phyloP scores from a whole-genome alignment of 2,113 vertebrate species.

The Raja brachyura region DNA sequence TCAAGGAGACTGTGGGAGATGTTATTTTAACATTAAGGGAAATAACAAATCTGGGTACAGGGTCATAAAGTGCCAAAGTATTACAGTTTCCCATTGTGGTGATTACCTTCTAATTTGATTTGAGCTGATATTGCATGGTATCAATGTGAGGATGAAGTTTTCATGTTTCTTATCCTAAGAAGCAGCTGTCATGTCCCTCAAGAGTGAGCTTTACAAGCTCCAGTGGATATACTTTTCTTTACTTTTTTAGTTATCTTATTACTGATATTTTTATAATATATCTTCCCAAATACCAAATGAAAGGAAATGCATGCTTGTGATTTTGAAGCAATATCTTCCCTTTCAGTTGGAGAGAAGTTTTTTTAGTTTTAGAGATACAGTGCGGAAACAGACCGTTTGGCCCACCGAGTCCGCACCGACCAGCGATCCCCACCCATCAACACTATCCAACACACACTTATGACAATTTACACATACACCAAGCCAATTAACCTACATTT shows the following conservation, averaged over 20 bases:
- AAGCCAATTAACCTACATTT: too few relatives aligned
- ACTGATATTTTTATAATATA: background rate
- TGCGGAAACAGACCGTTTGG: too few relatives aligned
- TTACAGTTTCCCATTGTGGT: too few relatives aligned
- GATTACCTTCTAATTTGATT: background rate
- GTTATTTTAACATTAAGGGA: too few relatives aligned
- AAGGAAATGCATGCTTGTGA: background rate
- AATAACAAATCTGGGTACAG: too few relatives aligned
- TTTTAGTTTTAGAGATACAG: too few relatives aligned
- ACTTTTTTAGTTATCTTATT: background rate
- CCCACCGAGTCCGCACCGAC: too few relatives aligned
- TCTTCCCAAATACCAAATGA: background rate
- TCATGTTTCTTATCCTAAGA: background rate
- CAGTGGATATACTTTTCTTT: background rate
- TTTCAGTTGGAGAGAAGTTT: background rate
- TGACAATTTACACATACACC: too few relatives aligned
- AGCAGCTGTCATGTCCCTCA: background rate
- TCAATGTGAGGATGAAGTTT: background rate
- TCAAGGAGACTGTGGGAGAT: too few relatives aligned
- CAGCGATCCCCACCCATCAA: too few relatives aligned
- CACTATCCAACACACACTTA: too few relatives aligned
- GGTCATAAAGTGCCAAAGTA: too few relatives aligned
- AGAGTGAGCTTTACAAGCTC: background rate
- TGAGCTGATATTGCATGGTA: background rate
- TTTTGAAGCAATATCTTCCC: background rate